phyloP scores from a whole-genome alignment of 2,888 invertebrate species.

The Octodonta nipae region DNA sequence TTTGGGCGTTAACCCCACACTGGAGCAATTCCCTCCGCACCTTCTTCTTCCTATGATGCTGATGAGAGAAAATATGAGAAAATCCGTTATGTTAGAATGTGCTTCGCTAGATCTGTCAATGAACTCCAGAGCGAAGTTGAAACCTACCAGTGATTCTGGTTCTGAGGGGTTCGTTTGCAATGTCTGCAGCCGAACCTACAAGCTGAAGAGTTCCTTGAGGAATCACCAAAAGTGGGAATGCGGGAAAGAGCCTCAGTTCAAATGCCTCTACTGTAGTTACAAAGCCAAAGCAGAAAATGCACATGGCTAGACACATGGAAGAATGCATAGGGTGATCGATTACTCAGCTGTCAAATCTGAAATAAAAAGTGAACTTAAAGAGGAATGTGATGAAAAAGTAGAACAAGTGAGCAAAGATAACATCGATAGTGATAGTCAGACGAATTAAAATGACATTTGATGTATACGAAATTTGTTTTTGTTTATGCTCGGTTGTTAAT shows the following conservation, averaged over 20 bases:
- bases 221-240: constrained; percentile 80
- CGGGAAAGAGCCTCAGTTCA: constrained; percentile 72
- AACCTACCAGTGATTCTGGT: constrained; percentile 14
- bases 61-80: constrained; percentile 41
- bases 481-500: too few species aligned
- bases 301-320: constrained; percentile 71
- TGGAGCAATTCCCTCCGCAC: constrained; percentile 64
- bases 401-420: constrained; percentile 8
- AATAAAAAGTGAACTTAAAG: constrained; percentile 21
- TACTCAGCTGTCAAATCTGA: constrained; percentile 30
- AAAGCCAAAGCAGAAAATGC: constrained; percentile 75
- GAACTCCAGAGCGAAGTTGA: constrained; percentile 7
- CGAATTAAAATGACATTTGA: too few species aligned
- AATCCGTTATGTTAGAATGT: constrained; percentile 30
- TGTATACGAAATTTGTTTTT: too few species aligned
- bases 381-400: constrained; percentile 13
- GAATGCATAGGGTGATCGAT: constrained; percentile 54
- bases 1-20: too few species aligned
- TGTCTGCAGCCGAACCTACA: constrained; percentile 73
- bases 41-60: constrained; percentile 58
- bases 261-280: constrained; percentile 72
- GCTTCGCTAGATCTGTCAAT: constrained; percentile 17
- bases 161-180: constrained; percentile 57
- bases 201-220: constrained; percentile 70
- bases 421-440: too few species aligned